Conservation (phyloP, 1,140 invertebrate genomes). For the Dermatophagoides farinae region DNA sequence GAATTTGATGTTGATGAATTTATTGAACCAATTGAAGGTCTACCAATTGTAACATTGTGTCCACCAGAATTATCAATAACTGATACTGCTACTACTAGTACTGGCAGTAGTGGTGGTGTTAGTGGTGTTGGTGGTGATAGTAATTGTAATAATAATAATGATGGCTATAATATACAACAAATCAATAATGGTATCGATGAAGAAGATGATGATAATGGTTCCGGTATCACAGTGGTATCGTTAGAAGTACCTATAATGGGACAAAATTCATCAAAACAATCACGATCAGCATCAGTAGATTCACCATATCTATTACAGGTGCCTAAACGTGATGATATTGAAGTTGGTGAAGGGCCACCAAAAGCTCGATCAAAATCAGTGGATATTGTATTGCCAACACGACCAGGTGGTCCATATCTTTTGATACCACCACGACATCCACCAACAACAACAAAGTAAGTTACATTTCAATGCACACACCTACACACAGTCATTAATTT, state of each 20-base stretch:
- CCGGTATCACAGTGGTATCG: conserved; percentile 24
- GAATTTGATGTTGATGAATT: neutral
- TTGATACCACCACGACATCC: conserved; percentile 11
- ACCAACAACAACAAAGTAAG: conserved; percentile 20
- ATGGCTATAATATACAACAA: conserved; percentile 20
- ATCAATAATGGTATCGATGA: conserved; percentile 2
- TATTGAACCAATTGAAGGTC: conserved; percentile 15
- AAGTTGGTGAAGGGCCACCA: conserved; percentile 23
- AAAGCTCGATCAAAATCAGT: conserved; percentile 53
- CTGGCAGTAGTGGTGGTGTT: neutral
- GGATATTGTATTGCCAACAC: conserved; percentile 68
- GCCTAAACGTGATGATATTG: conserved; percentile 24
- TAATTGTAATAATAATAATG: neutral
- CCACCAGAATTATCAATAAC: neutral
- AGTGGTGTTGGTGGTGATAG: neutral
- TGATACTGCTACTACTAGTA: neutral
- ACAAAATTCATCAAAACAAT: conserved; percentile 6
- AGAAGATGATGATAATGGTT: conserved; percentile 16
- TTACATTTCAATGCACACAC: neutral
- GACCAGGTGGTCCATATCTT: conserved; percentile 25
- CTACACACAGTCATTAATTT: neutral
- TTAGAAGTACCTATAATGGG: conserved; percentile 18
- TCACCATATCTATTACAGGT: conserved; percentile 36
- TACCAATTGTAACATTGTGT: conserved; percentile 24
- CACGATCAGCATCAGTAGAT: conserved; percentile 18